Evolutionary conservation across 1,140 invertebrate genomes (phyloP).

Genomic region (Trichogramma pretiosum): DNA sequence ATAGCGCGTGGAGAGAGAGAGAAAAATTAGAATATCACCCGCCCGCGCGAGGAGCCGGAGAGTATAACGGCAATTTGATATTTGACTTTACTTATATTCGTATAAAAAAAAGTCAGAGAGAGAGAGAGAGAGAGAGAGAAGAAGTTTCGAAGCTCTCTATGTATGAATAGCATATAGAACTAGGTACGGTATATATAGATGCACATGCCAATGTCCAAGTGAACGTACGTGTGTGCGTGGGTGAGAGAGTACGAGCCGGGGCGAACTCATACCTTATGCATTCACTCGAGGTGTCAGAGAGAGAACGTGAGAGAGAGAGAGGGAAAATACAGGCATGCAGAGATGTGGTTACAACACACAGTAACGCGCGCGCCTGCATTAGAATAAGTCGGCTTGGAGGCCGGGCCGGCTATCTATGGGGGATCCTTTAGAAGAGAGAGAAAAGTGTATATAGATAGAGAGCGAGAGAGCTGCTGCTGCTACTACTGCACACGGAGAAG

Average conservation of each 20-base stretch:
- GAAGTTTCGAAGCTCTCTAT: background rate
- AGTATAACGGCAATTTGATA: too few species aligned
- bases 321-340: background rate
- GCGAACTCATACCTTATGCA: slow-evolving; percentile 5
- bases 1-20: background rate
- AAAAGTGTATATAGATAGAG: background rate
- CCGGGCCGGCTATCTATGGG: too few species aligned
- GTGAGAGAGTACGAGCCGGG: background rate
- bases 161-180: too few species aligned
- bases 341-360: too few species aligned
- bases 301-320: background rate
- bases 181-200: too few species aligned
- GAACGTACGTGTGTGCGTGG: background rate
- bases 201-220: background rate
- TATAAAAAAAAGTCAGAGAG: background rate
- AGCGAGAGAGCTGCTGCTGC: background rate
- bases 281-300: background rate
- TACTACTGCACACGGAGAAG: background rate
- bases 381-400: slow-evolving; percentile 15
- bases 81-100: too few species aligned
- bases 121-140: background rate
- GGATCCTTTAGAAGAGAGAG: too few species aligned
- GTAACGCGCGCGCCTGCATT: background rate
- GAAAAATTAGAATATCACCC: slow-evolving; percentile 11
- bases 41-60: background rate